Conservation (phyloP, 1,140 invertebrate species). For the Acyrthosiphon pisum region DNA sequence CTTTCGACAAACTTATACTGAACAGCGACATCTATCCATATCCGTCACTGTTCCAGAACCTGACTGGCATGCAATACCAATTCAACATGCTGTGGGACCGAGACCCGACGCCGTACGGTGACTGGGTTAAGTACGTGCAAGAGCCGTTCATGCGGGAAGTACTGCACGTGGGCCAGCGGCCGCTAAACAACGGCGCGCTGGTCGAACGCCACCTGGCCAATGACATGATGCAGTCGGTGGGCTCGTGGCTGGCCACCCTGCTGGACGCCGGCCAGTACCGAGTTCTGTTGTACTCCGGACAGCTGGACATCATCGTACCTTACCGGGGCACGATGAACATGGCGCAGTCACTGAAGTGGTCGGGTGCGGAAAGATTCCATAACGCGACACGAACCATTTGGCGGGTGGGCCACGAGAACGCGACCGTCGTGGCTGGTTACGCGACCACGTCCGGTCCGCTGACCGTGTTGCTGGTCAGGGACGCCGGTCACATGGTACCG, state of each 20-base stretch:
- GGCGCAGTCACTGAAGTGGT: slow-evolving; percentile 71
- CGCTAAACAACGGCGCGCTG: slow-evolving; percentile 64
- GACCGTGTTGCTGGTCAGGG: slow-evolving; percentile 79
- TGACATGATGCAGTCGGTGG: slow-evolving; percentile 86
- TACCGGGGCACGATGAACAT: slow-evolving; percentile 79
- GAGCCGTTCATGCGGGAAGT: slow-evolving; percentile 63
- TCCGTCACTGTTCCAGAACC: slow-evolving; percentile 71
- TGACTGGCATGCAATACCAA: slow-evolving; percentile 79
- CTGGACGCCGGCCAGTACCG: slow-evolving; percentile 68
- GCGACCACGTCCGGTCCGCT: slow-evolving; percentile 66
- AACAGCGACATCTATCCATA: slow-evolving; percentile 39
- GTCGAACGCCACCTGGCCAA: slow-evolving; percentile 75
- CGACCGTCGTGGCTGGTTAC: slow-evolving; percentile 59
- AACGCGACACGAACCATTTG: slow-evolving; percentile 66
- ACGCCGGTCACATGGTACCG: slow-evolving; percentile 86
- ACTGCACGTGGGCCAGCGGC: slow-evolving; percentile 83
- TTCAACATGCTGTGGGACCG: slow-evolving; percentile 76
- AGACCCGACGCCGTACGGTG: slow-evolving; percentile 27
- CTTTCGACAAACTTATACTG: slow-evolving; percentile 41
- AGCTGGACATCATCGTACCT: slow-evolving; percentile 84
- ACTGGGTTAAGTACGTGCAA: slow-evolving; percentile 65
- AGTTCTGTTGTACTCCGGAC: slow-evolving; percentile 76
- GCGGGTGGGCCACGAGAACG: slow-evolving; percentile 57
- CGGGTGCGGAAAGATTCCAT: slow-evolving; percentile 71
- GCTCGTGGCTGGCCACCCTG: slow-evolving; percentile 76